Conservation (phyloP, 2,113 vertebrate genomes). For the Catharus minimus region DNA sequence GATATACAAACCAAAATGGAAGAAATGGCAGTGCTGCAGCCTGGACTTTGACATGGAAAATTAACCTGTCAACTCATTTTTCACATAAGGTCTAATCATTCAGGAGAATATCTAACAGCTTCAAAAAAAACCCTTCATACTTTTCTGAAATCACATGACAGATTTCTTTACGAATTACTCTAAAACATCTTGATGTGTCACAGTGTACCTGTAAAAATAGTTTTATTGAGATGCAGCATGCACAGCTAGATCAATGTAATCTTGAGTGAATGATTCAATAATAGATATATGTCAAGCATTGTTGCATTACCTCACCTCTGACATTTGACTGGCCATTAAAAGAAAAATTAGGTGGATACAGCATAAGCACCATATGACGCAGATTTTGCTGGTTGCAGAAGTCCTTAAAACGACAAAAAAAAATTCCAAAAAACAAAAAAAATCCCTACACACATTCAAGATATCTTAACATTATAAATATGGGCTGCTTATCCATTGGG, state of each 20-base stretch:
- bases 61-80: background rate
- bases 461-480: background rate
- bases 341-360: background rate
- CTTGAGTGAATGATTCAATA: background rate
- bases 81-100: background rate
- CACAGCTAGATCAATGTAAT: conserved; percentile 20
- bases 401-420: background rate
- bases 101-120: background rate
- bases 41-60: background rate
- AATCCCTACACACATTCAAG: background rate
- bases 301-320: conserved; percentile 1
- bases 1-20: background rate
- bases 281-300: background rate
- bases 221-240: background rate
- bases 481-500: background rate
- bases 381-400: background rate
- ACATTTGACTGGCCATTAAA: conserved; percentile 4
- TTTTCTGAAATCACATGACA: background rate
- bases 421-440: too few species aligned
- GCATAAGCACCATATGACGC: background rate
- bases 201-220: background rate
- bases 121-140: background rate
- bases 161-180: background rate
- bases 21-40: background rate
- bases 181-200: background rate